Percentiles rank a stretch among this genome's conserved stretches.
phyloP scores from a whole-genome alignment of 2,888 invertebrate species.

The Dioctria linearis region DNA sequence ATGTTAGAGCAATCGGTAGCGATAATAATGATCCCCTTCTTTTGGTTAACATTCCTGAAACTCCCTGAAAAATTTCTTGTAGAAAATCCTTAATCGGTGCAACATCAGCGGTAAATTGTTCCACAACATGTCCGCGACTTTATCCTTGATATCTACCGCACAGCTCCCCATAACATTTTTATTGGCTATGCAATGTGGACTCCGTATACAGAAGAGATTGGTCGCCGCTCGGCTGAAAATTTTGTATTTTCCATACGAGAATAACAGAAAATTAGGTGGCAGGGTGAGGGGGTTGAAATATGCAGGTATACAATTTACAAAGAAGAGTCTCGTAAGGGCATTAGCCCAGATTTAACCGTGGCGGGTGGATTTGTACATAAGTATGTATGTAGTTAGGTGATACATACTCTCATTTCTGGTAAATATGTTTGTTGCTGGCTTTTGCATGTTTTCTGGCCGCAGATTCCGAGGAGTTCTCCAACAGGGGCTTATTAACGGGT shows the following conservation, averaged over 20 bases:
- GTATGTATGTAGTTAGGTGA: neutral
- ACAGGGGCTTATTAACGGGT: neutral
- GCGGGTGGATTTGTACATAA: neutral
- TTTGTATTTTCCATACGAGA: conserved; percentile 34
- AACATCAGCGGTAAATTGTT: conserved; percentile 61
- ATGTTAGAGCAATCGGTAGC: conserved; percentile 37
- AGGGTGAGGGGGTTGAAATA: neutral
- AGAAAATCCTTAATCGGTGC: conserved; percentile 60
- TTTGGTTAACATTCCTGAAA: conserved; percentile 55
- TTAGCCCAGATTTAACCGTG: neutral
- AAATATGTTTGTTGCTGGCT: neutral
- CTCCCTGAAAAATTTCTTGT: conserved; percentile 21
- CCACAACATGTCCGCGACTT: conserved; percentile 60
- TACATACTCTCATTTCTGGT: neutral
- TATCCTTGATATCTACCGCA: conserved; percentile 53
- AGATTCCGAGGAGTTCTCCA: neutral
- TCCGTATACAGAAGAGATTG: neutral
- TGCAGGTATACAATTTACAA: conserved; percentile 11
- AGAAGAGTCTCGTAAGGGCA: neutral
- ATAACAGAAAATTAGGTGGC: conserved; percentile 39
- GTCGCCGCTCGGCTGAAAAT: neutral
- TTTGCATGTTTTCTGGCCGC: neutral
- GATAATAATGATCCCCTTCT: conserved; percentile 45
- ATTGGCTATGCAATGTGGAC: conserved; percentile 47
- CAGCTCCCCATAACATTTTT: conserved; percentile 6